Percentiles rank a stretch among this genome's conserved stretches.
Evolutionary conservation across 2,113 vertebrate species (phyloP).

Genomic region (Siniperca knerii): DNA sequence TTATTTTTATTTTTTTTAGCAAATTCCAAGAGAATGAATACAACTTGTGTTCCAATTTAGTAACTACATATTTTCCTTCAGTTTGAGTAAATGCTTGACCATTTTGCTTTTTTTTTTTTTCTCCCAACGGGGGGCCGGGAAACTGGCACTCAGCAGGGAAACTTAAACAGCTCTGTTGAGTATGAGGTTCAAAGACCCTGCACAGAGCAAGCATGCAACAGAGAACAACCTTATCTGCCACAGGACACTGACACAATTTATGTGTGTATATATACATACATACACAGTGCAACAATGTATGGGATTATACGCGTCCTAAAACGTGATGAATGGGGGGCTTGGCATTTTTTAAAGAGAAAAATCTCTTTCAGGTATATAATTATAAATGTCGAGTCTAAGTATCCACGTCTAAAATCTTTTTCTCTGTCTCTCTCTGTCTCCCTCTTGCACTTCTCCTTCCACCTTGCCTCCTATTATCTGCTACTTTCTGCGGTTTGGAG

Average conservation of each 20-base stretch:
- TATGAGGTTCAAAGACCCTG: constrained; percentile 71
- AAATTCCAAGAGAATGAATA: constrained; percentile 74
- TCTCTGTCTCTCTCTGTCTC: constrained; percentile 28
- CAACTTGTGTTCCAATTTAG: constrained; percentile 79
- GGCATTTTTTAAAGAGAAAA: constrained; percentile 5
- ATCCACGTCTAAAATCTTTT: constrained; percentile 55
- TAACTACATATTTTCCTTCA: constrained; percentile 74
- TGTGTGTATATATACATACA: neutral
- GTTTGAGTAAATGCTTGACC: constrained; percentile 74
- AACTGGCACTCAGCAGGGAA: constrained; percentile 71
- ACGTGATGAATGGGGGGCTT: constrained; percentile 6
- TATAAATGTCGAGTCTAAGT: constrained; percentile 64
- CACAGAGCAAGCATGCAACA: constrained; percentile 56
- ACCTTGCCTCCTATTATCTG: constrained; percentile 83
- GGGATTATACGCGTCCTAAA: constrained; percentile 2
- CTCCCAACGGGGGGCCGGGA: constrained; percentile 46
- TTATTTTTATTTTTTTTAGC: constrained; percentile 34
- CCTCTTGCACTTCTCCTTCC: constrained; percentile 69
- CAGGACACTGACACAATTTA: constrained; percentile 31
- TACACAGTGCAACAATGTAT: neutral
- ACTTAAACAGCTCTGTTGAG: constrained; percentile 81
- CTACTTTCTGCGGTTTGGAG: constrained; percentile 92
- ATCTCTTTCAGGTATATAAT: constrained; percentile 64
- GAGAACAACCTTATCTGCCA: constrained; percentile 63
- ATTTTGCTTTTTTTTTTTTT: constrained; percentile 29